Base-by-base conservation (phyloP, 1,140 invertebrate genomes). In the Drosophila rhopaloa region DNA sequence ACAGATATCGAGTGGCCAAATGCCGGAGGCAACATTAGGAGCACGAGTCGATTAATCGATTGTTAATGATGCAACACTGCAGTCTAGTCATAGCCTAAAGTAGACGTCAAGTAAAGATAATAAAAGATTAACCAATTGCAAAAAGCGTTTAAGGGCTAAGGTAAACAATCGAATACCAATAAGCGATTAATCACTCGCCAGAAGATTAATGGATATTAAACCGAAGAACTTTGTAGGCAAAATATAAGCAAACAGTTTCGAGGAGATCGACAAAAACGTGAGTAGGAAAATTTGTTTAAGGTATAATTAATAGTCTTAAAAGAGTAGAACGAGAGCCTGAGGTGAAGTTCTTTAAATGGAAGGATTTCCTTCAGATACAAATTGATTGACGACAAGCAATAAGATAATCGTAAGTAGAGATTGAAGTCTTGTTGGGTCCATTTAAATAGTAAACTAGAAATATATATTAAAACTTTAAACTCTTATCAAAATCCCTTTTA, bases 21-120 rank as follows among this genome's bases (percentile, higher is more conserved):
- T 55, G 74, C 63, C 57, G 35, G 8, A 35, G 74, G 74, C 72
- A 53, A 16, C 61, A 14, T 48, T 27, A 32, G 37, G 29, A 51
- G 51, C 51, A 66, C 72, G 48, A 76, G 54, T 51, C 54, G 61
- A 66, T 38, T 56, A 66, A 76, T 76, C 73, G 60, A 76, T 76
- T 76, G 54, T 58, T 76, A 76, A 76, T 76, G 61, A 76, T 57
- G 40, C 70, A 75, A 75, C 57, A 35, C n/a, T n/a, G 9, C n/a
- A 24, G 59, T 32, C 59, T 14, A 14, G 9, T 32, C 37, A 41
- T 51, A 32, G 46, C 65, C 62, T 67, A 51, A 67, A 51, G 65
- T 67, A 67, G 61, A 67, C 66, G 61, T 67, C 65, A 66, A 35
- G 46, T 27, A 5, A 19, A 14, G 61, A 67, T 37, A 47, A 67